Conservation (phyloP, 2,113 vertebrate species). For the Antechinus stuartii region DNA sequence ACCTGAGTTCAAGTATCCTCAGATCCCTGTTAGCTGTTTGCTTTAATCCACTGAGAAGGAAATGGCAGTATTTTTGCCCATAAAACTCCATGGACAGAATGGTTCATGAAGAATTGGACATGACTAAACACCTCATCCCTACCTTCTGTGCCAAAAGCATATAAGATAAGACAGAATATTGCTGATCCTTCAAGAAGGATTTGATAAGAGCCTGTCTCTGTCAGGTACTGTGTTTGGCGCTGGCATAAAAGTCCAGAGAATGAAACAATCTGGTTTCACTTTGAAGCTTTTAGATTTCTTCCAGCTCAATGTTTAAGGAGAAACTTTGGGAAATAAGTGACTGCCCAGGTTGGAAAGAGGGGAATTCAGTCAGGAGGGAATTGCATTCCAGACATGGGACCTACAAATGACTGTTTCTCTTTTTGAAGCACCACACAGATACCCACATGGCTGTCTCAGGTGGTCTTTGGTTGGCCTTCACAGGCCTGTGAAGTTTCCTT, state of each 20-base stretch:
- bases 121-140: not conserved
- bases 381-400: not conserved
- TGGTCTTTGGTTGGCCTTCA: not conserved
- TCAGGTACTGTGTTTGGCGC: not conserved
- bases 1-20: not conserved
- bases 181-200: not conserved
- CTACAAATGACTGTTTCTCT: not conserved
- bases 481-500: not conserved
- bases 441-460: not conserved
- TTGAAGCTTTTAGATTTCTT: not conserved
- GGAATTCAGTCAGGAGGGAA: not conserved
- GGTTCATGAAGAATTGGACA: not conserved
- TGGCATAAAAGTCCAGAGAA: not conserved
- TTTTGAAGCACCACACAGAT: not conserved
- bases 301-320: not conserved
- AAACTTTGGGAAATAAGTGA: not conserved
- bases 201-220: not conserved
- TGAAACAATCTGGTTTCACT: not conserved
- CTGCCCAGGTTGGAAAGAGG: not conserved
- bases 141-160: not conserved
- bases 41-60: not conserved
- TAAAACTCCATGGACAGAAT: not conserved
- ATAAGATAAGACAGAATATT: not conserved
- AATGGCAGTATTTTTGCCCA: not conserved
- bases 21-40: not conserved